Base-by-base conservation (phyloP, 1,140 invertebrate species). In the Musca vetustissima region DNA sequence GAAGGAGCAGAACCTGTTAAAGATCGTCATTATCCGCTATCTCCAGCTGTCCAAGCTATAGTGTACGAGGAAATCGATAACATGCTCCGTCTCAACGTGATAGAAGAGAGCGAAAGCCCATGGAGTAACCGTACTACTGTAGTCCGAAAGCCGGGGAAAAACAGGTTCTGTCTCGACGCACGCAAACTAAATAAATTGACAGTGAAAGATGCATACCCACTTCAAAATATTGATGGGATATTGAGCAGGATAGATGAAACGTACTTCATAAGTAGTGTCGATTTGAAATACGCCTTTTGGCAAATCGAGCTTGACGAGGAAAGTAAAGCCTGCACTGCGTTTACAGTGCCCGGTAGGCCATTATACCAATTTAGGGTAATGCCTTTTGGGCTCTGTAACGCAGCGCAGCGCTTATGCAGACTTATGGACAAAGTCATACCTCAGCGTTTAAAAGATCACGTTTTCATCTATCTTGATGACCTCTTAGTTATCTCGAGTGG, bases 261-360 rank as follows among this genome's bases (percentile, higher is more conserved):
- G 2, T 25, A 24, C 47, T 67, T 53, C 47, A 50, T 67, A 6
- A 53, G 21, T 24, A 53, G 65, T 24, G 50, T 67, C 4, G 75
- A 80, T 68, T 67, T 81, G 17, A 80, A 77, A 68, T 70, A 75
- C 32, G 80, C 76, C 0, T 83, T 74, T 64, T 78, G 73, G 73
- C 79, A 84, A 68, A 72, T 84, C 1, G 74, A 74, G 0, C 17
- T 84, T 1, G 72, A 69, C 1, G 55, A 71, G 8, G 67, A 67
- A 14, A 74, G 70, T 17, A 73, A 70, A 64, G 67, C 75, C 48
- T 84, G 84, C 48, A 86, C 84, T 0, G 84, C 83, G 1, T 85
- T 85, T 69, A 77, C 78, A 6, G 83, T 83, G 0, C 79, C 52
- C 11, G 52, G 52, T 1, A 53, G 52, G 14, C 52, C 19, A 22